phyloP scores from a whole-genome alignment of 2,113 vertebrate species.

The Paedocypris sp. region DNA sequence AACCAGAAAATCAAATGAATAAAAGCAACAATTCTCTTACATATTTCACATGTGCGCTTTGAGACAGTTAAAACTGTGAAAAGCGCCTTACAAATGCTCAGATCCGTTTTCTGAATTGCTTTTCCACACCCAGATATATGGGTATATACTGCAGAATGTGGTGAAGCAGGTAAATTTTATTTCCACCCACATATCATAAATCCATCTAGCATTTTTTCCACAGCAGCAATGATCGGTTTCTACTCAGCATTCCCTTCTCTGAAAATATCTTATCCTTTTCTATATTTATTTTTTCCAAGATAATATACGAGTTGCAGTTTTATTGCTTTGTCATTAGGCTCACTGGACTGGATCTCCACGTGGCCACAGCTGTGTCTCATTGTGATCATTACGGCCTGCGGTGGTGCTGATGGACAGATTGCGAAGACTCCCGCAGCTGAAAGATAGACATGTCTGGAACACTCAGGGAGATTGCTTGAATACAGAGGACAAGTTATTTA shows the following conservation, averaged over 20 bases:
- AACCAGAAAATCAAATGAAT: no score
- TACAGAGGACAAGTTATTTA: not conserved
- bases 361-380: constrained; percentile 8
- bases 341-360: not conserved
- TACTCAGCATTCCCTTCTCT: not conserved
- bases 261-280: not conserved
- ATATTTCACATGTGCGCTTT: no score
- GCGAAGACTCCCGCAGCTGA: not conserved
- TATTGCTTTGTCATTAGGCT: not conserved
- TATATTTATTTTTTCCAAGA: not conserved
- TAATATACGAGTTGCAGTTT: not conserved
- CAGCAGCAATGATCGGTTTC: not conserved
- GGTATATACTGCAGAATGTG: no score
- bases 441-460: not conserved
- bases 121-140: no score
- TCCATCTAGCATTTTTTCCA: not conserved
- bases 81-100: no score
- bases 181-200: not conserved
- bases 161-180: not conserved
- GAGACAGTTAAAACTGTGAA: no score
- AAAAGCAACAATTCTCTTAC: no score
- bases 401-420: constrained; percentile 11
- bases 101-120: no score
- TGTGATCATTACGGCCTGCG: constrained; percentile 13
- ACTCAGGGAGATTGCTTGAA: not conserved